These are phyloP conservation scores for Mallotus villosus DNA, from an alignment of 2,797 vertebrate genomes.

Conservation along the genomic window DNA sequence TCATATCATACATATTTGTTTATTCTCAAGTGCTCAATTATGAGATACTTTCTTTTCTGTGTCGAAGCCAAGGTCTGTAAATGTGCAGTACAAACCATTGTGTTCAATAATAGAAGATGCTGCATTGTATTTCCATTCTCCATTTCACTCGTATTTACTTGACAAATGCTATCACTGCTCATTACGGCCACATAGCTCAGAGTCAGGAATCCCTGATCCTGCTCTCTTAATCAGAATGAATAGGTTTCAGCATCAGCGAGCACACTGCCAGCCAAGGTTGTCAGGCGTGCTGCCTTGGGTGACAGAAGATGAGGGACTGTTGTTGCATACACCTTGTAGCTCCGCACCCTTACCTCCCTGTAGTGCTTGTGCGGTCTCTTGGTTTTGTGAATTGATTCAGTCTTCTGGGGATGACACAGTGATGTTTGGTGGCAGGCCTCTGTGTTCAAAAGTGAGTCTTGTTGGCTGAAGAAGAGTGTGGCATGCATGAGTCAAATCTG, in stretches of 20 bases:
- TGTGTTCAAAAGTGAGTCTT: conserved; percentile 42
- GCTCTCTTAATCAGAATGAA: conserved; percentile 52
- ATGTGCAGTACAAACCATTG: conserved; percentile 15
- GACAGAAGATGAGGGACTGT: conserved; percentile 55
- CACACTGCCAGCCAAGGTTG: conserved; percentile 35
- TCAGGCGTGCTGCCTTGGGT: background rate
- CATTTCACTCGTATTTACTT: conserved; percentile 30
- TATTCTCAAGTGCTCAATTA: conserved; percentile 23
- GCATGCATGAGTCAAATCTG: conserved; percentile 17
- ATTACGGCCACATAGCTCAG: conserved; percentile 43
- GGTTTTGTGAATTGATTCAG: conserved; percentile 30
- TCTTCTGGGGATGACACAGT: conserved; percentile 47
- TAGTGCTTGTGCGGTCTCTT: conserved; percentile 37
- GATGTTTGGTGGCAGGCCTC: conserved; percentile 57
- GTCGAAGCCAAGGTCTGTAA: background rate
- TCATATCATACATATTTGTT: conserved; percentile 17
- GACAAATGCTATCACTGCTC: conserved; percentile 33
- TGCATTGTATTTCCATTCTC: conserved; percentile 6
- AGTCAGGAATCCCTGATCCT: conserved; percentile 30
- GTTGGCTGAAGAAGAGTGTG: conserved; percentile 23
- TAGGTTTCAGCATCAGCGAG: conserved; percentile 51
- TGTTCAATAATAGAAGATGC: conserved; percentile 11
- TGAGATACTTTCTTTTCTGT: conserved; percentile 4
- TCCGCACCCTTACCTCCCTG: conserved; percentile 26
- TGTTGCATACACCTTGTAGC: conserved; percentile 48